Conservation (phyloP, 2,888 invertebrate genomes). For the Steinernema carpocapsae region DNA sequence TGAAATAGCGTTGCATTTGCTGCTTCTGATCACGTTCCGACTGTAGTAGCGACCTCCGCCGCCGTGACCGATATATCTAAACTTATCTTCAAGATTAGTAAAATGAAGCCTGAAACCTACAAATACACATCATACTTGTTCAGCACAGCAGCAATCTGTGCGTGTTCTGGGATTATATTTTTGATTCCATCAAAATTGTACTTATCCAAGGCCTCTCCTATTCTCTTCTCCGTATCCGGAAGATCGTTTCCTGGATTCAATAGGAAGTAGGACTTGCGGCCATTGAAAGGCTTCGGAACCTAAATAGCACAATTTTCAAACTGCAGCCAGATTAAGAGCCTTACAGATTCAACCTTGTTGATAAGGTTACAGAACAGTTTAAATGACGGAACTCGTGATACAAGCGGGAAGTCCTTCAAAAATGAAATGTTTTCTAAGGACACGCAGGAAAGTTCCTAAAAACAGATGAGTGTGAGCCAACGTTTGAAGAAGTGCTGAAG, state of each 20-base stretch:
- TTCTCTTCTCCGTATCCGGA: conserved; percentile 54
- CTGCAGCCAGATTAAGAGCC: not conserved
- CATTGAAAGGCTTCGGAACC: conserved; percentile 55
- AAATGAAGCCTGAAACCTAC: conserved; percentile 43
- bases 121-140: conserved; percentile 55
- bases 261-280: conserved; percentile 57
- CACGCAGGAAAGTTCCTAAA: conserved; percentile 42
- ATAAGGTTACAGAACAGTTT: conserved; percentile 49
- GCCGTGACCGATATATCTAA: conserved; percentile 50
- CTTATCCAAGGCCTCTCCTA: conserved; percentile 50
- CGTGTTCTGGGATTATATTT: conserved; percentile 46
- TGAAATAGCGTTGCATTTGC: conserved; percentile 56
- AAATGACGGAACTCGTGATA: conserved; percentile 56
- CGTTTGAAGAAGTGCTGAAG: not conserved
- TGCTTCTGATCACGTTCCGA: conserved; percentile 49
- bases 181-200: conserved; percentile 55
- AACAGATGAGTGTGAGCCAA: not conserved
- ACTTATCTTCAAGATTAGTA: not conserved
- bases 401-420: conserved; percentile 49
- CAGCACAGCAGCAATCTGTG: conserved; percentile 48
- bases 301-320: conserved; percentile 22
- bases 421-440: conserved; percentile 59
- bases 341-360: conserved; percentile 37
- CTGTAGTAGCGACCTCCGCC: conserved; percentile 55
- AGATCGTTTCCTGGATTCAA: conserved; percentile 64